phyloP scores from a whole-genome alignment of 2,113 vertebrate genomes.

The Entomyzon cyanotis region DNA sequence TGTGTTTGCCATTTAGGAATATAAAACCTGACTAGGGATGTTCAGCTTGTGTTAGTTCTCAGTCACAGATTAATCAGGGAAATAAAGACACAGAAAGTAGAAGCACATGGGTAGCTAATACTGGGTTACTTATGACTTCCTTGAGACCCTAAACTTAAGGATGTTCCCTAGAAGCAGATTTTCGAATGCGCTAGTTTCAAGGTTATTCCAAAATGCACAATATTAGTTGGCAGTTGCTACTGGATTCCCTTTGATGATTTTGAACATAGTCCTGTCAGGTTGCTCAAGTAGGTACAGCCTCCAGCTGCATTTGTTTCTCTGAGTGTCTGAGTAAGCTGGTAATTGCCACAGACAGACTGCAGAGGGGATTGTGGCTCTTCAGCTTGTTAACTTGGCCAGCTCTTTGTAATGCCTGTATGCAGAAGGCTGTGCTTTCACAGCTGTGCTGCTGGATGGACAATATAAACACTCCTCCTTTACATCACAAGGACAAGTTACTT shows the following conservation, averaged over 20 bases:
- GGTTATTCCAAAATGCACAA: background rate
- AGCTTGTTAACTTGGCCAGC: background rate
- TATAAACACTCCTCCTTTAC: background rate
- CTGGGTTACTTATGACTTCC: background rate
- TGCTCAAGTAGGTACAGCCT: background rate
- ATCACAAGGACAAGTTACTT: background rate
- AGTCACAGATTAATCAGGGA: background rate
- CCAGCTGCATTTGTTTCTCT: background rate
- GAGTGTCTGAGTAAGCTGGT: background rate
- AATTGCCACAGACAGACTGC: background rate
- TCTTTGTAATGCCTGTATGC: background rate
- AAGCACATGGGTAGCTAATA: background rate
- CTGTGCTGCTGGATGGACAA: background rate
- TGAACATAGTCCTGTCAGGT: background rate
- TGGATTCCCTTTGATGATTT: background rate
- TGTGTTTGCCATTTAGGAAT: background rate
- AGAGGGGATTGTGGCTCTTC: rapidly evolving
- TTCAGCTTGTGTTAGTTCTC: background rate
- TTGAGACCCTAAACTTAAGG: background rate
- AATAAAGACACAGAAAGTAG: background rate
- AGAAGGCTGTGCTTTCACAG: background rate
- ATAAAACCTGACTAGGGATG: background rate
- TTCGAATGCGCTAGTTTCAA: background rate
- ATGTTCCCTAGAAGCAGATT: background rate
- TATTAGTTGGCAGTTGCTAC: background rate